phyloP scores from a whole-genome alignment of 2,888 invertebrate genomes.

The Cerceris rybyensis region DNA sequence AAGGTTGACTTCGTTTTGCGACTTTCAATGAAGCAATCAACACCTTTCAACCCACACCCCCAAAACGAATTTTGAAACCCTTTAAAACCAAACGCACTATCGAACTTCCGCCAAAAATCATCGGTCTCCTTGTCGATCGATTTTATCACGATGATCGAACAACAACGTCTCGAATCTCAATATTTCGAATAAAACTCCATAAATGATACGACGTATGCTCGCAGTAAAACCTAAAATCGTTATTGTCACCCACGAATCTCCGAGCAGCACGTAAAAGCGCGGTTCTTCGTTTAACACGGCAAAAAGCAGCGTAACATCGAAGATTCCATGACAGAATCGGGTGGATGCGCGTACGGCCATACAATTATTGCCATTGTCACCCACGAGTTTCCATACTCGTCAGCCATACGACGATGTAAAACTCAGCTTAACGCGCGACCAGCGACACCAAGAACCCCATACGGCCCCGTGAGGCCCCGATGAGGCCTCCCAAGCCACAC shows the following conservation, averaged over 20 bases:
- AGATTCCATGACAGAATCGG: constrained; percentile 2
- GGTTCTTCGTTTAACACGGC: constrained; percentile 9
- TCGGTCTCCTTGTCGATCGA: constrained; percentile 1
- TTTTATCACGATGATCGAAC: constrained; percentile 30
- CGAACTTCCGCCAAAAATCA: background rate
- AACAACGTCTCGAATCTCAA: constrained; percentile 11
- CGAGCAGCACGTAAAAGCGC: constrained; percentile 8
- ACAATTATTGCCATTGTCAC: constrained; percentile 69
- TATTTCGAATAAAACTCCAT: constrained; percentile 35
- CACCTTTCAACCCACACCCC: too few species aligned
- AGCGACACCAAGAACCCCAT: background rate
- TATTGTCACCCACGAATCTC: constrained; percentile 63
- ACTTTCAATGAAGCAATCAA: background rate
- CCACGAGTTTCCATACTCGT: constrained; percentile 68
- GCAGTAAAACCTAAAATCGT: constrained; percentile 52
- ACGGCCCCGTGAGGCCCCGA: background rate
- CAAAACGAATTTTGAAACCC: too few species aligned
- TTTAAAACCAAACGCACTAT: background rate
- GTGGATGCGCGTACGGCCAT: constrained; percentile 4
- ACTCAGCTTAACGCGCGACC: constrained; percentile 12
- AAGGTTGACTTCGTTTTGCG: too few species aligned
- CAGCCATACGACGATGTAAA: constrained; percentile 26
- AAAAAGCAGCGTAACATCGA: constrained; percentile 16
- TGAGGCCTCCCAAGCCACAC: background rate
- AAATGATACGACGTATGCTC: constrained; percentile 26